Evolutionary conservation across 2,113 vertebrate species (phyloP).

Genomic region (Heterocephalus glaber): DNA sequence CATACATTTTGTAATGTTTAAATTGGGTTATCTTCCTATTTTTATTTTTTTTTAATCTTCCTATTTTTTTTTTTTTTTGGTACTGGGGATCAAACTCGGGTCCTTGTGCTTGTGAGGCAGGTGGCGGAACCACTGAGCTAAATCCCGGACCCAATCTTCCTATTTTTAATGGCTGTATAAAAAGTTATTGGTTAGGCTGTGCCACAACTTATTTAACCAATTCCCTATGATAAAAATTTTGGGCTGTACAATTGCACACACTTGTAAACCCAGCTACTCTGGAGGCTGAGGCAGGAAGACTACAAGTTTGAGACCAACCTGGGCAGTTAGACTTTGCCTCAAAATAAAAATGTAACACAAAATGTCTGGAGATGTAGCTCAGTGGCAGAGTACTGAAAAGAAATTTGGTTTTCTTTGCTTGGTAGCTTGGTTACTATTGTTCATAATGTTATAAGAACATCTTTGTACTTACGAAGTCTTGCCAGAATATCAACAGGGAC

Average conservation of each 20-base stretch:
- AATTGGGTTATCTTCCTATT: not conserved
- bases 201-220: not conserved
- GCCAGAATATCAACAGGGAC: not conserved
- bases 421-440: constrained; percentile 1
- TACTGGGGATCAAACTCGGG: no score
- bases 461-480: constrained; percentile 17
- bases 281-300: not conserved
- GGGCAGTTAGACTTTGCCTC: not conserved
- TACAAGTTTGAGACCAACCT: not conserved
- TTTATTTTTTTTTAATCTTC: no score
- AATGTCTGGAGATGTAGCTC: not conserved
- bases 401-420: not conserved
- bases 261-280: not conserved
- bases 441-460: not conserved
- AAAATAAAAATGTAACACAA: not conserved
- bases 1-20: not conserved
- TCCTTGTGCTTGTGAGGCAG: no score
- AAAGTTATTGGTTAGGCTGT: not conserved
- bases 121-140: no score
- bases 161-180: constrained; percentile 8
- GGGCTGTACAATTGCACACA: not conserved
- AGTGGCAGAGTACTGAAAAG: not conserved
- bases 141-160: no score
- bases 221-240: not conserved
- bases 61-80: no score